Conservation (phyloP, 2,888 invertebrate genomes). For the Chrysodeixis includens region DNA sequence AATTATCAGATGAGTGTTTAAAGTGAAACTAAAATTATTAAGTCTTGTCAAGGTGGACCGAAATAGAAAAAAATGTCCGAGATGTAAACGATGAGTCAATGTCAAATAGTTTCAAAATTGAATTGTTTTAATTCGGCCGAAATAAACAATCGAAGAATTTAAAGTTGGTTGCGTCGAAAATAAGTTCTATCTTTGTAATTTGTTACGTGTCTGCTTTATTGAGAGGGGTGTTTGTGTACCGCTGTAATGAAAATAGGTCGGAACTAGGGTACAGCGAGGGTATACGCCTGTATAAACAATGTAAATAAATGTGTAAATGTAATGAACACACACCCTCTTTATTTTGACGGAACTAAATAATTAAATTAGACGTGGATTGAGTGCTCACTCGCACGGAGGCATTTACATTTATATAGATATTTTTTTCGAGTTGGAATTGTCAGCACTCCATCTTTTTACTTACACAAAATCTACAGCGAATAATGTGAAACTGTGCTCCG, state of each 20-base stretch:
- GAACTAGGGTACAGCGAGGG: constrained; percentile 66
- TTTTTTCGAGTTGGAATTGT: neutral
- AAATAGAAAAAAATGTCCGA: constrained; percentile 68
- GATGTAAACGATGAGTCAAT: constrained; percentile 69
- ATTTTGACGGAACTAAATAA: constrained; percentile 17
- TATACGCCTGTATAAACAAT: constrained; percentile 63
- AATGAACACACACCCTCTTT: constrained; percentile 36
- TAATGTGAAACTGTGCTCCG: neutral
- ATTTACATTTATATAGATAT: neutral
- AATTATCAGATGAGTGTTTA: constrained; percentile 39
- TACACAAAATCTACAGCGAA: neutral
- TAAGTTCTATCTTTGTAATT: constrained; percentile 17
- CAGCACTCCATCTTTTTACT: too few species aligned
- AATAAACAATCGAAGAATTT: constrained; percentile 46
- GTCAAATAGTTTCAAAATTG: constrained; percentile 66
- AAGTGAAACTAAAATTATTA: constrained; percentile 59
- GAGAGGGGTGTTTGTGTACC: constrained; percentile 56
- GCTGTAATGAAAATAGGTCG: constrained; percentile 70
- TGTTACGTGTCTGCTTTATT: constrained; percentile 28
- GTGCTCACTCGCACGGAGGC: neutral
- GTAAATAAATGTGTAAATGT: constrained; percentile 59
- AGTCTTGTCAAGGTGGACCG: constrained; percentile 66
- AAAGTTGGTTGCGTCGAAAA: constrained; percentile 12
- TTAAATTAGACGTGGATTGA: neutral
- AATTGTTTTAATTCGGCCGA: constrained; percentile 61